These are phyloP conservation scores for Isaurus tuberculatus DNA, from an alignment of 92 coral and sea anemone species.

Conservation along the genomic window DNA sequence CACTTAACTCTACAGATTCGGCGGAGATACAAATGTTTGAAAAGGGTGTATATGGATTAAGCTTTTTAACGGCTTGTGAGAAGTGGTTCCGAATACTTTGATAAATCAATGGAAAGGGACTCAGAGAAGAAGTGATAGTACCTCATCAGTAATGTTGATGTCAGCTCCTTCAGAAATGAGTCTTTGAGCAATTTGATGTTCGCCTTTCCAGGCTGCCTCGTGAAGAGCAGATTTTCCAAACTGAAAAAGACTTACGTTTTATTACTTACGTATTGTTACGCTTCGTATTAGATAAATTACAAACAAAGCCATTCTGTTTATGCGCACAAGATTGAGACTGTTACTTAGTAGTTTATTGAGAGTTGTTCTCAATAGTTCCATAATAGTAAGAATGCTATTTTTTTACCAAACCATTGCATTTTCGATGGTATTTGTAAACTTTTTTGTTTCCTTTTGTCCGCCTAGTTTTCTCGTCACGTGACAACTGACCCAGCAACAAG, in stretches of 20 bases:
- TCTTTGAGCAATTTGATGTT: conserved; percentile 73
- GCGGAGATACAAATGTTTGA: too few relatives aligned
- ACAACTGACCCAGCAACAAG: too few relatives aligned
- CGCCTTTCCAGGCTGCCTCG: conserved; percentile 90
- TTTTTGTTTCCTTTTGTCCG: too few relatives aligned
- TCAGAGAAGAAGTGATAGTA: neutral
- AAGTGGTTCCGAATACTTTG: neutral
- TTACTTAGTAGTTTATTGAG: neutral
- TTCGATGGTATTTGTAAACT: too few relatives aligned
- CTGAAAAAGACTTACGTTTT: conserved; percentile 38
- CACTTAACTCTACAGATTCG: too few relatives aligned
- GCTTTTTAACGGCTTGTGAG: neutral
- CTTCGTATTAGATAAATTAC: neutral
- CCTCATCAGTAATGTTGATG: conserved; percentile 78
- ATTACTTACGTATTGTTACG: neutral
- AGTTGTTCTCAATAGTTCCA: too few relatives aligned
- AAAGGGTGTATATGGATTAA: too few relatives aligned
- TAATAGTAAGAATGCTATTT: too few relatives aligned
- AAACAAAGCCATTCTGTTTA: neutral
- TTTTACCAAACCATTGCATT: too few relatives aligned
- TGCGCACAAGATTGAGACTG: neutral
- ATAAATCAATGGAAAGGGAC: neutral
- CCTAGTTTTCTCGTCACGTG: too few relatives aligned
- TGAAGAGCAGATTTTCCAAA: conserved; percentile 90
- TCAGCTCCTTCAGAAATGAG: conserved; percentile 80